phyloP scores from a whole-genome alignment of 2,888 invertebrate species.

The Spialia ferax region DNA sequence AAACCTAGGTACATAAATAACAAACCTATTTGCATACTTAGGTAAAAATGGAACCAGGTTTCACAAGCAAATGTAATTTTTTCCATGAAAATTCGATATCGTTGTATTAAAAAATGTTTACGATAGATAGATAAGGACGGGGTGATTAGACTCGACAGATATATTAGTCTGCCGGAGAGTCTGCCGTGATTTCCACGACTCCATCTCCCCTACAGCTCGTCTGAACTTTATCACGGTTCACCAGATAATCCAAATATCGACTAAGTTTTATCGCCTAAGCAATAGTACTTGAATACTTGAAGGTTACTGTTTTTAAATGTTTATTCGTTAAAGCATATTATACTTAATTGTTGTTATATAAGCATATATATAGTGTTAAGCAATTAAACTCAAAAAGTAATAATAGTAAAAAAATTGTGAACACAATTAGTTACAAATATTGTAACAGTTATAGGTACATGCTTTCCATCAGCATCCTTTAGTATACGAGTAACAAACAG shows the following conservation, averaged over 20 bases:
- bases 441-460: too few species aligned
- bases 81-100: too few species aligned
- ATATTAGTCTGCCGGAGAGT: constrained; percentile 19
- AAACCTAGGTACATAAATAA: too few species aligned
- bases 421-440: too few species aligned
- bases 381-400: too few species aligned
- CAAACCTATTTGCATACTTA: too few species aligned
- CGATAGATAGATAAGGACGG: not conserved
- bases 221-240: constrained; percentile 26
- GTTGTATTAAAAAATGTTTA: not conserved
- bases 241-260: constrained; percentile 24
- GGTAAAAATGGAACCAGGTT: too few species aligned
- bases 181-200: not conserved
- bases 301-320: not conserved
- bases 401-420: too few species aligned
- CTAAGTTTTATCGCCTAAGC: constrained; percentile 16
- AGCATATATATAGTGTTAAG: too few species aligned
- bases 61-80: too few species aligned
- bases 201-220: constrained; percentile 20
- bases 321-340: not conserved
- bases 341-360: too few species aligned
- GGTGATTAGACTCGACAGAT: not conserved
- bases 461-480: too few species aligned
- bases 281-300: not conserved
- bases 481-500: constrained; percentile 1